A percentile compares a stretch with the other conserved stretches of the same genome.
phyloP scores from a whole-genome alignment of 2,797 vertebrate genomes.

The Mallotus villosus region DNA sequence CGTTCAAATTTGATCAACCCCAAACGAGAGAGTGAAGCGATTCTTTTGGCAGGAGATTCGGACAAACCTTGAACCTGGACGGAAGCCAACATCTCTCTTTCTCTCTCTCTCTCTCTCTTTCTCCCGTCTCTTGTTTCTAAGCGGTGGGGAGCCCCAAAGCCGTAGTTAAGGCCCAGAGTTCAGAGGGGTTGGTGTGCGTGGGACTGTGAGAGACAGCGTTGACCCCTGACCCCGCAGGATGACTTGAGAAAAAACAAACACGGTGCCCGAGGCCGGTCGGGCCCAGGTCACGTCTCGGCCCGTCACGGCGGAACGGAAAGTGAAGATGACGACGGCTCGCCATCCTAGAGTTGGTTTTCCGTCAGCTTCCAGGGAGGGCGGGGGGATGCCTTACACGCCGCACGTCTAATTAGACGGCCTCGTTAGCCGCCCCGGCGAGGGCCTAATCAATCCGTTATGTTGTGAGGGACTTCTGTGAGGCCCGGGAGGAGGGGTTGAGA shows the following conservation, averaged over 20 bases:
- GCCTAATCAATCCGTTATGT: slow-evolving; percentile 59
- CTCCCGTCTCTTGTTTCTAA: slow-evolving; percentile 9
- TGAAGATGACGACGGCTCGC: slow-evolving; percentile 1
- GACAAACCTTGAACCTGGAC: slow-evolving; percentile 35
- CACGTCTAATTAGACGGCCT: slow-evolving; percentile 43
- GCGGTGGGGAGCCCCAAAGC: slow-evolving; percentile 1
- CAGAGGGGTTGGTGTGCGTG: slow-evolving; percentile 2
- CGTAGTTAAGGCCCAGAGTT: slow-evolving; percentile 1
- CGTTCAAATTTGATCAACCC: slow-evolving; percentile 42
- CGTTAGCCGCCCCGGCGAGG: slow-evolving; percentile 37
- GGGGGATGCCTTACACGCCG: slow-evolving; percentile 23
- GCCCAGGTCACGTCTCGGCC: neutral
- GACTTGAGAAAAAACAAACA: slow-evolving; percentile 3
- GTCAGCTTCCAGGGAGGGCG: slow-evolving; percentile 6
- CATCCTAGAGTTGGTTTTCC: neutral
- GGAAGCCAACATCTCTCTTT: slow-evolving; percentile 36
- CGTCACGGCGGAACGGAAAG: slow-evolving; percentile 16
- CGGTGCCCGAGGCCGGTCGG: neutral
- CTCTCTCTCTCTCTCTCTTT: slow-evolving; percentile 19
- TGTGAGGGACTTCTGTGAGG: slow-evolving; percentile 36
- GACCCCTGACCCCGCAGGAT: slow-evolving; percentile 21
- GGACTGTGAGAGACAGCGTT: slow-evolving; percentile 23
- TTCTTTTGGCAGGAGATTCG: slow-evolving; percentile 38
- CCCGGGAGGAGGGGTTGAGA: slow-evolving; percentile 7
- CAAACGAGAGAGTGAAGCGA: slow-evolving; percentile 37